These are phyloP conservation scores for Chondrosia reniformis DNA, from an alignment of 37 sponge, comb jelly and placozoan genomes.

Conservation along the genomic window DNA sequence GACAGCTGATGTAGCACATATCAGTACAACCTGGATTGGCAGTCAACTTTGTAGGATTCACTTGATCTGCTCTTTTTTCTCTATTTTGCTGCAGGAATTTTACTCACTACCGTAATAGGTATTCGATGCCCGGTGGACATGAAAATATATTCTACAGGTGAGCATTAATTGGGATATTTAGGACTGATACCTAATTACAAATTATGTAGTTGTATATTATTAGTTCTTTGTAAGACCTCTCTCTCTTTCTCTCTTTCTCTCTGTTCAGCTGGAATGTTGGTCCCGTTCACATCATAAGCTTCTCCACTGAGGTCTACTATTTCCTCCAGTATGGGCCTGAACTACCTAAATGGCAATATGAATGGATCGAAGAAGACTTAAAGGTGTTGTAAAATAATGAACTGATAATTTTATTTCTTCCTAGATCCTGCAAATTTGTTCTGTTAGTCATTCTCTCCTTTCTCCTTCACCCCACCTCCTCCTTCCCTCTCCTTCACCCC, in stretches of 20 bases:
- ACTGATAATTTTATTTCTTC: background rate
- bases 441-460: background rate
- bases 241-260: background rate
- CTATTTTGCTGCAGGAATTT: constrained; percentile 40
- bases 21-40: no score
- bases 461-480: background rate
- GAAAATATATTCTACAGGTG: constrained; percentile 16
- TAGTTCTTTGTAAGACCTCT: background rate
- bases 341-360: constrained; percentile 21
- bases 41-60: no score
- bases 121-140: constrained; percentile 45
- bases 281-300: constrained; percentile 51
- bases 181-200: background rate
- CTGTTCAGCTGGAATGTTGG: constrained; percentile 32
- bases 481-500: background rate
- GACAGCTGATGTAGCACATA: background rate
- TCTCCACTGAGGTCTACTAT: constrained; percentile 56
- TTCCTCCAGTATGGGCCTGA: constrained; percentile 12
- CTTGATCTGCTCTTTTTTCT: no score
- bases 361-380: constrained; percentile 51
- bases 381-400: background rate
- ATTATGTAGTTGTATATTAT: background rate
- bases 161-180: no score
- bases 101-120: constrained; percentile 46
- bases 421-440: background rate